phyloP scores from a whole-genome alignment of 2,797 vertebrate species.

The Chloroceryle amazona region DNA sequence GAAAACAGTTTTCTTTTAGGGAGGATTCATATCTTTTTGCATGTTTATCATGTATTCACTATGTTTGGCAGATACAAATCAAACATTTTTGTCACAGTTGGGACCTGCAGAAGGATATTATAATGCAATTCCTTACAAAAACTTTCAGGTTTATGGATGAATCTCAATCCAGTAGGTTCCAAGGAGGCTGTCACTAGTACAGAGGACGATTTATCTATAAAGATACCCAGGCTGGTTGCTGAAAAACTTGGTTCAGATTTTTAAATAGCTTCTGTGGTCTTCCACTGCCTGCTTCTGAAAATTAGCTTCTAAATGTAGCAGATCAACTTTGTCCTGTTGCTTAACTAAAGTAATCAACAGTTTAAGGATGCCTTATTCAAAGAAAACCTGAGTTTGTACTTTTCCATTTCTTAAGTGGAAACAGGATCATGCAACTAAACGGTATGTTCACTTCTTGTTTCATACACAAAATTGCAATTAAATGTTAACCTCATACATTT shows the following conservation, averaged over 20 bases:
- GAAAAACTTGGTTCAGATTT: background rate
- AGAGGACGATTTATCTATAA: background rate
- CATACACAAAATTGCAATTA: background rate
- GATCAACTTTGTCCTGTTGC: background rate
- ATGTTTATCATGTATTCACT: background rate
- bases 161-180: background rate
- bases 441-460: background rate
- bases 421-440: background rate
- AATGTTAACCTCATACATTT: background rate
- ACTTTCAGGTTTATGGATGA: background rate
- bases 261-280: background rate
- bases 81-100: background rate
- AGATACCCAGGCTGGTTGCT: background rate
- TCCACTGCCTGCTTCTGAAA: background rate
- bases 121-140: background rate
- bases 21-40: background rate
- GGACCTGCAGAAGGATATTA: background rate
- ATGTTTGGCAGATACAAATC: background rate
- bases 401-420: slow-evolving; percentile 21
- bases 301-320: background rate
- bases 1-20: background rate
- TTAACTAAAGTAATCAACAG: background rate
- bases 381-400: background rate
- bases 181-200: background rate
- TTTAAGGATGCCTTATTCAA: background rate